phyloP scores from a whole-genome alignment of 2,797 vertebrate genomes.

The Holocentrus rufus region DNA sequence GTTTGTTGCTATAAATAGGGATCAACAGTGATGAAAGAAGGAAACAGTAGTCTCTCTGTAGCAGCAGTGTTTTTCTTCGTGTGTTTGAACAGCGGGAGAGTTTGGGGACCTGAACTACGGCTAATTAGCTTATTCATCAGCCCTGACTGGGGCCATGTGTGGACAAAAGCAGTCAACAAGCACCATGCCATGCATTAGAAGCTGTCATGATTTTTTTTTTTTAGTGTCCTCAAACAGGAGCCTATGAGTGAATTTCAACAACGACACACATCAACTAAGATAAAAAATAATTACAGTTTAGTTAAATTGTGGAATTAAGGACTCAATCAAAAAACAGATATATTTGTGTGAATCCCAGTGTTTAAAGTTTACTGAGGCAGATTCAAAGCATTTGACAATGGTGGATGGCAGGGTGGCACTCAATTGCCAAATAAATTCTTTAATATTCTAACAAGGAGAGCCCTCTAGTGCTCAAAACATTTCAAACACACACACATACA shows the following conservation, averaged over 20 bases:
- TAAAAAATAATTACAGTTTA: not conserved
- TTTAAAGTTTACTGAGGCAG: too few species aligned
- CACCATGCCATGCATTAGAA: conserved; percentile 3
- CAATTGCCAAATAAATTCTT: not conserved
- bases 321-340: too few species aligned
- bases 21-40: conserved; percentile 51
- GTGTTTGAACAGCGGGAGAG: conserved; percentile 60
- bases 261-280: not conserved
- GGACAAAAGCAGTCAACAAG: conserved; percentile 51
- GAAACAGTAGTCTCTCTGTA: conserved; percentile 68
- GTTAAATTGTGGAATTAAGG: not conserved
- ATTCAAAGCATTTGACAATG: not conserved
- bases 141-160: conserved; percentile 53
- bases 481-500: too few species aligned
- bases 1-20: conserved; percentile 65
- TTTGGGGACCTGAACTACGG: conserved; percentile 56
- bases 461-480: conserved; percentile 58
- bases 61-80: conserved; percentile 50
- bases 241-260: not conserved
- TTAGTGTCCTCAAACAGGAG: not conserved
- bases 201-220: not conserved
- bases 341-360: too few species aligned
- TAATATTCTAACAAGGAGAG: conserved; percentile 42
- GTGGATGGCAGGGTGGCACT: not conserved
- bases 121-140: conserved; percentile 71